Evolutionary conservation across 2,113 vertebrate genomes (phyloP), one percentile per base, ranked within the genome.

Genomic region (Propithecus coquereli): DNA sequence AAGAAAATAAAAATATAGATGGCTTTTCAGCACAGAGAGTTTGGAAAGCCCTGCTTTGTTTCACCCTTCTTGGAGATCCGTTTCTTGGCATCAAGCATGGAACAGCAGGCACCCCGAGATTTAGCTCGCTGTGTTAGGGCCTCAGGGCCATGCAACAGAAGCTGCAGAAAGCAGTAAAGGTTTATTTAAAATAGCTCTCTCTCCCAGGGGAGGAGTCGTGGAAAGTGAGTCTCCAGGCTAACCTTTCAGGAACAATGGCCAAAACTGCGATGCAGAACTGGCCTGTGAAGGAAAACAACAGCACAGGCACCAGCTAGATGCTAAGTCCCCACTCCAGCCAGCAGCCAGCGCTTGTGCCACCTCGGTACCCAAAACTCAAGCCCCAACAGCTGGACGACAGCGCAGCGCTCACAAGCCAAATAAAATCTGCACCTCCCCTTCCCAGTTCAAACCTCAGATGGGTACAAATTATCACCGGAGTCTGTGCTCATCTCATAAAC

Each of bases 231-330:
- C 47, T 86, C 10, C 30, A 22, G 16, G 4, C 11, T 7, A 25
- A 18, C 0, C 30, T 57, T 66, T 37, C 50, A n/a, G 90, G 37
- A 77, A 43, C 30, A 66, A 27, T 27, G 10, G 22, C 37, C 82
- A 23, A 12, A 66, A 27, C 8, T 17, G 5, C 43, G 27, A n/a
- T 20, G 30, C 47, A 54, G n/a, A 86, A 34, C 70, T 17, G 18
- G 45, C 6, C 12, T 4, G 27, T 17, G 45, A 40, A 34, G 45
- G 76, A 43, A 25, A 57, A 57, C 54, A 7, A 20, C 14, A 61
- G 4, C 59, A 8, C 22, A 6, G 20, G 37, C 20, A 0, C 23
- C 5, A 0, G 30, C 4, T 1, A 17, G 52, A 40, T 16, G 14
- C 65, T n/a, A 1, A 74, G 10, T 18, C 10, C 45, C 61, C 8